Evolutionary conservation across 53 echinoderm and acorn worm genomes (phyloP), one percentile per base, ranked within the genome.

Genomic region (Patiria pectinifera): DNA sequence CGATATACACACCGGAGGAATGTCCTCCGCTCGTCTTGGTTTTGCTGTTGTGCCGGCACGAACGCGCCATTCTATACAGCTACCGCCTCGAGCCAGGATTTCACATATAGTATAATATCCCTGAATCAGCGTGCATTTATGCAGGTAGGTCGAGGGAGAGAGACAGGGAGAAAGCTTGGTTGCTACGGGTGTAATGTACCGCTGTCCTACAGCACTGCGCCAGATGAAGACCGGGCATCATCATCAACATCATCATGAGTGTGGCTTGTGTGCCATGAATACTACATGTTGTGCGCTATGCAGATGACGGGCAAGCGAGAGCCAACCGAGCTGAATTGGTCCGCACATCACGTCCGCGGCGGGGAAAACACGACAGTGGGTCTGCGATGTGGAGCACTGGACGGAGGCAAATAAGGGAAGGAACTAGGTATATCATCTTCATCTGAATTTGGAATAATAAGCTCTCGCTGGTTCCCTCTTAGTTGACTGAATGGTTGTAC

Each of bases 21-120:
- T 75, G 86, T 23, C 74, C 72, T 72, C 71, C 72, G 13, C 24
- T 24, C 48, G 45, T 19, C 49, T 71, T 49, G 46, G 19, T 70
- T 49, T 25, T 74, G 86, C 48, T 48, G 86, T 75, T 75, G 86
- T 74, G 72, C 86, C 59, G 72, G 75, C 87, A 87, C 87, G 87
- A 78, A 60, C 78, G 87, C 87, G 87, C 87, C 87, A 87, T 87
- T 78, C 87, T 87, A 87, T 87, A 76, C 78, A 78, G 78, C 87
- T 47, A 78, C 76, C 72, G 87, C 87, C 87, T 60, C 35, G 87
- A 87, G 87, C 78, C 87, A 87, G 78, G 78, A 87, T 87, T 87
- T 87, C 87, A 87, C 87, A 87, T 77, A 78, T 78, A 87, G 87
- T 78, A 87, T 78, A 87, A 87, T 87, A 87, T 87, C 87, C 87